Percentiles rank a stretch among this genome's conserved stretches.
Evolutionary conservation across 2,797 vertebrate genomes (phyloP).

Genomic region (Pristis pectinata): DNA sequence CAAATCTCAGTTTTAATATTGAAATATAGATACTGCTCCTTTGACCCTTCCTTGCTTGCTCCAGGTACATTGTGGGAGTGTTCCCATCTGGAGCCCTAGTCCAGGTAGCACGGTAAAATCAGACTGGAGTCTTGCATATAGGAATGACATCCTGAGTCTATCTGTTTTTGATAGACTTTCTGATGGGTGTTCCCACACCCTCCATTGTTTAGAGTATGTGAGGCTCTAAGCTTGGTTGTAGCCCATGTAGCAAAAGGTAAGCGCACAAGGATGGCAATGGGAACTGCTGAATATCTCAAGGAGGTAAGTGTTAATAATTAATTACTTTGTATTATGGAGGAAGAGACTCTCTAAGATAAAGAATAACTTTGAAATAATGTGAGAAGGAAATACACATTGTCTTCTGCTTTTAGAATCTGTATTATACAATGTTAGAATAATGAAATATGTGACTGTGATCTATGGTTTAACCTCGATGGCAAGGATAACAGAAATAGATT

Average conservation of each 20-base stretch:
- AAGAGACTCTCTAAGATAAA: not conserved
- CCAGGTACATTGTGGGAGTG: too few relatives aligned
- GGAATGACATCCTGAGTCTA: too few relatives aligned
- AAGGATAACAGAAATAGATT: not conserved
- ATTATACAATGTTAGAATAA: not conserved
- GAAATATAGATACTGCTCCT: too few relatives aligned
- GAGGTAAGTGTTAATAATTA: not conserved
- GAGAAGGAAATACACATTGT: not conserved
- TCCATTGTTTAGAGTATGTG: not conserved
- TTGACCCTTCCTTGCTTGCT: too few relatives aligned
- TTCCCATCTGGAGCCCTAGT: too few relatives aligned
- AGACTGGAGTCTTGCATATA: too few relatives aligned
- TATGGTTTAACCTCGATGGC: not conserved
- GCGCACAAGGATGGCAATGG: not conserved
- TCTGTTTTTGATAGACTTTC: not conserved
- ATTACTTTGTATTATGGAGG: not conserved
- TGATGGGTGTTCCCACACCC: not conserved
- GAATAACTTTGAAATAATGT: too few relatives aligned
- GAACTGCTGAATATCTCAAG: not conserved
- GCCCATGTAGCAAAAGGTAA: not conserved
- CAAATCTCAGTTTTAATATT: too few relatives aligned
- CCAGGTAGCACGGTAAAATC: too few relatives aligned
- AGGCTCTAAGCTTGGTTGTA: not conserved
- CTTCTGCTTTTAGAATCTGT: not conserved
- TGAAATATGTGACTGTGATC: not conserved